A percentile compares a stretch with the other conserved stretches of the same genome.
These are phyloP conservation scores for Eupelmus urozonus DNA, from an alignment of 2,888 invertebrate genomes.

Conservation along the genomic window DNA sequence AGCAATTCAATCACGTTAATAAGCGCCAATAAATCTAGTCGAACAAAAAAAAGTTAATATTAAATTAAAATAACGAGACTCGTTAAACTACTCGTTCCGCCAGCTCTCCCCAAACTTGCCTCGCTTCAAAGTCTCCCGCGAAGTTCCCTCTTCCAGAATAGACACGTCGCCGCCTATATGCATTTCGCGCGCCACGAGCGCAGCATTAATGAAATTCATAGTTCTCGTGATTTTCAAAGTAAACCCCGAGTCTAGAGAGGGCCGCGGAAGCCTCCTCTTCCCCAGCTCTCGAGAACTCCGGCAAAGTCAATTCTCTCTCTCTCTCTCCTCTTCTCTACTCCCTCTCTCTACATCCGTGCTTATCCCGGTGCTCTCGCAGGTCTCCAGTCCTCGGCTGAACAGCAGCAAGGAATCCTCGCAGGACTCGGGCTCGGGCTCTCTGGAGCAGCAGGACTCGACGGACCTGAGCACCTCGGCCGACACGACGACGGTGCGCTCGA, in stretches of 20 bases:
- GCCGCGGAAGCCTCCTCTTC: not conserved
- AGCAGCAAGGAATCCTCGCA: conserved; percentile 65
- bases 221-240: conserved; percentile 38
- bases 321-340: not conserved
- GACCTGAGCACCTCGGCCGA: conserved; percentile 72
- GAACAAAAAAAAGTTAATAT: too few relatives aligned
- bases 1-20: too few relatives aligned
- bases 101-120: too few relatives aligned
- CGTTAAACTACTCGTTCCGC: too few relatives aligned
- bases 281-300: conserved; percentile 22
- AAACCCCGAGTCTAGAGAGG: conserved; percentile 18
- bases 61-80: too few relatives aligned
- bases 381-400: conserved; percentile 19
- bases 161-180: too few relatives aligned
- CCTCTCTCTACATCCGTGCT: too few relatives aligned
- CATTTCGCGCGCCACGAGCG: not conserved
- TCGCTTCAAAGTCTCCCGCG: too few relatives aligned
- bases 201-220: conserved; percentile 48
- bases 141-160: too few relatives aligned
- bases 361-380: not conserved
- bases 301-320: not conserved
- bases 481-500: conserved; percentile 68
- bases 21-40: too few relatives aligned
- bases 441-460: conserved; percentile 71
- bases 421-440: conserved; percentile 67